Evolutionary conservation across 2,113 vertebrate genomes (phyloP).

Genomic region (Nansenia antarctica): DNA sequence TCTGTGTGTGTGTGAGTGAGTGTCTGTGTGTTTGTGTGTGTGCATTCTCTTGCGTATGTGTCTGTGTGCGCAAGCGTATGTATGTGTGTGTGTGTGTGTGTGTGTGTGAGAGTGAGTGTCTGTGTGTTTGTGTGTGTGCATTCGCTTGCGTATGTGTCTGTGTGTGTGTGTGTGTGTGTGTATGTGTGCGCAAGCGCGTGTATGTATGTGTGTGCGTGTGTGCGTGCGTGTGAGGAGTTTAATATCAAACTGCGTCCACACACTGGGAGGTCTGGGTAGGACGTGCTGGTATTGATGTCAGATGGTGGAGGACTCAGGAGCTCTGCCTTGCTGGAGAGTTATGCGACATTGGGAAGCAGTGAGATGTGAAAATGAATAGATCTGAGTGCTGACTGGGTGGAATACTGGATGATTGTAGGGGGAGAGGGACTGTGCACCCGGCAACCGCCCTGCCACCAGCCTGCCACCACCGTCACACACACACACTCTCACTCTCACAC

Average conservation of each 20-base stretch:
- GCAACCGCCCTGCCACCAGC: slow-evolving; percentile 23
- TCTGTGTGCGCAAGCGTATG: too few relatives aligned
- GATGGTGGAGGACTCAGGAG: slow-evolving; percentile 43
- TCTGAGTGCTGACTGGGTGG: slow-evolving; percentile 46
- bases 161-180: neutral
- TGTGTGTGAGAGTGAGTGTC: too few relatives aligned
- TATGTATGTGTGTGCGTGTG: slow-evolving; percentile 3
- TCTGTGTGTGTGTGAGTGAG: slow-evolving; percentile 6
- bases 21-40: neutral
- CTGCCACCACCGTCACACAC: neutral
- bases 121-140: neutral
- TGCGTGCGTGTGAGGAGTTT: slow-evolving; percentile 6
- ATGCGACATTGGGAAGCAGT: slow-evolving; percentile 39
- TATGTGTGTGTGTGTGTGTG: neutral
- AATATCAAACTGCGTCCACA: neutral
- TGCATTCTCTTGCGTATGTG: too few relatives aligned
- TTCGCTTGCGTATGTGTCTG: neutral
- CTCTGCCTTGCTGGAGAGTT: neutral
- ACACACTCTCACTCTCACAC: too few relatives aligned
- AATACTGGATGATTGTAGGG: slow-evolving; percentile 53
- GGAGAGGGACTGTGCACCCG: slow-evolving; percentile 40
- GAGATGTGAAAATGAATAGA: slow-evolving; percentile 34
- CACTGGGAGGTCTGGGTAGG: neutral
- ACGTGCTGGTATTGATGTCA: slow-evolving; percentile 22
- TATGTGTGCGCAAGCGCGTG: too few relatives aligned